Evolutionary conservation across 2,113 vertebrate species (phyloP), one percentile per base, ranked within the genome.

Genomic region (Merops nubicus): DNA sequence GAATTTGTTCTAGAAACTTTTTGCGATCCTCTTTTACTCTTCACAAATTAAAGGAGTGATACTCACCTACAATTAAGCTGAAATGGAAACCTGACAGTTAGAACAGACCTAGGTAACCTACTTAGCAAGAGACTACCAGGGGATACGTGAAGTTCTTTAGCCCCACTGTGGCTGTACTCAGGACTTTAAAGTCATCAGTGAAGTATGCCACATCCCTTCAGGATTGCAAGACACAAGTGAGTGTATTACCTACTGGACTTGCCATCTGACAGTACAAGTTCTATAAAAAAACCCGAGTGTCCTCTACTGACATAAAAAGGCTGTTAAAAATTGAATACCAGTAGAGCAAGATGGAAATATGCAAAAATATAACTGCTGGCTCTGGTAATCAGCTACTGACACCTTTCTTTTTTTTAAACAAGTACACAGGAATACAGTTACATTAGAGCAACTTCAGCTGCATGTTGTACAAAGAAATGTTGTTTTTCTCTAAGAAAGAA

Each of bases 101-200:
- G 67, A 91, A 85, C 47, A 86, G 56, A 15, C 6, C 8, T 33
- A 48, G 40, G 31, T 78, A 59, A 91, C 78, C 51, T 81, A 89
- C 40, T 75, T 20, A 73, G 40, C 16, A 18, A 28, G 48, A 19
- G 40, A 65, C 42, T 8, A 15, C 22, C 26, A 29, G 74, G 74
- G 36, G 40, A 78, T 0, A 89, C 43, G 65, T 42, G 77, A 78
- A 84, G 73, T 73, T 69, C 82, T 91, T 92, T 28, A 78, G 80
- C 91, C 96, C 65, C 67, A 91, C 95, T 45, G 95, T 85, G 97
- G 96, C 16, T 4, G 56, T 19, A 14, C 7, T 20, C 38, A 88
- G 85, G 31, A 45, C 22, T 42, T n/a, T 5, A 36, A 43, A 88
- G 74, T 12, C 82, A 53, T 74, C 86, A 34, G 62, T 68, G 88